Base-by-base conservation (phyloP, 2,113 vertebrate genomes). In the Solea solea region DNA sequence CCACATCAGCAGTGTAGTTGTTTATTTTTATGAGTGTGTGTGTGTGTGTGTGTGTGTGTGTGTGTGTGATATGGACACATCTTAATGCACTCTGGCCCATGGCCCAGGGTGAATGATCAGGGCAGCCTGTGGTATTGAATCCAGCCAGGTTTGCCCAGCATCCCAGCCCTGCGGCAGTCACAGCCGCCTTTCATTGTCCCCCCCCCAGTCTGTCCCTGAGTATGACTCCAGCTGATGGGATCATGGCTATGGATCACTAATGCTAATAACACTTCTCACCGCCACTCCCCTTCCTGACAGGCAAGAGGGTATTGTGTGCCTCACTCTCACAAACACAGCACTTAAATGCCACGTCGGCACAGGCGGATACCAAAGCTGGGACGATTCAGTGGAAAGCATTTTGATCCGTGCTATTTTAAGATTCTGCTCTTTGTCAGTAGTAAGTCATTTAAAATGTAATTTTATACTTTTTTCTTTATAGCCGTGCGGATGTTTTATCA, bases 201-300 rank as follows among this genome's bases (percentile, higher is more conserved):
- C 74, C 68, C 21, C 44, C 21, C 0, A 0, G 64, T 80, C 71
- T 41, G 78, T 71, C 70, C 44, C 57, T 2, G 45, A 64, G 73
- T 41, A 12, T 27, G 70, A 60, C 73, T 50, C 76, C 72, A 66
- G 69, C 72, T 83, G 79, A 88, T 86, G 77, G 75, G 81, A 83
- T 86, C 83, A 74, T 12, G 74, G 72, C 72, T 72, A 50, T 45
- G 81, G 81, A 74, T 75, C 74, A 34, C 60, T 52, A 40, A 57
- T 48, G 50, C 69, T 83, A 85, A 84, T 83, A 79, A 76, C 59
- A 69, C 79, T 42, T 28, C 48, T 42, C 69, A 45, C 46, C 64
- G n/a, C 50, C 59, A 40, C 14, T 48, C 44, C 46, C 57, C 51
- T 50, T 46, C 68, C 69, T 81, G 79, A 81, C 74, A 78, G 82